Conservation (phyloP, 2,888 invertebrate genomes). For the Meteorus cinctellus region DNA sequence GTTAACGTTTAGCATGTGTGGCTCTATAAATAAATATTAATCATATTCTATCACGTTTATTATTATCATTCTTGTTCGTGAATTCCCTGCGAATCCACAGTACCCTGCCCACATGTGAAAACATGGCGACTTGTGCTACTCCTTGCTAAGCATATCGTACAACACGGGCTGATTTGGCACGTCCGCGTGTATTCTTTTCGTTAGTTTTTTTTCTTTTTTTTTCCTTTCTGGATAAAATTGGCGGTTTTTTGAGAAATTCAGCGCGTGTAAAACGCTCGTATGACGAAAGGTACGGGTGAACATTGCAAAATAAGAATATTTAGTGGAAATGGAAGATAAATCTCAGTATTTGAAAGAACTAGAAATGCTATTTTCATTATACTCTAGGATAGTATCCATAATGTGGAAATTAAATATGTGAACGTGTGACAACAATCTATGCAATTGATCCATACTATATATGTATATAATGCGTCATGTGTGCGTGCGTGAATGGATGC, state of each 20-base stretch:
- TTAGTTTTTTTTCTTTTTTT: conserved; percentile 19
- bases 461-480: no score
- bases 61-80: no score
- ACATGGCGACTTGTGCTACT: conserved; percentile 62
- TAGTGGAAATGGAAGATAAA: background rate
- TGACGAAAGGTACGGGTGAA: conserved; percentile 19
- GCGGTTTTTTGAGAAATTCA: background rate
- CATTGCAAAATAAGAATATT: background rate
- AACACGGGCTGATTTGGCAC: conserved; percentile 30
- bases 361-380: background rate
- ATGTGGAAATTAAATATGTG: no score
- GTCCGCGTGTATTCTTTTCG: conserved; percentile 36
- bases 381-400: no score
- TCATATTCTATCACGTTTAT: no score
- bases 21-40: no score
- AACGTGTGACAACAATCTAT: no score
- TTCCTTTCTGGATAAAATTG: background rate
- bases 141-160: conserved; percentile 49
- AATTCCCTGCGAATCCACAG: no score
- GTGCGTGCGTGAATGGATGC: no score
- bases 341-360: background rate
- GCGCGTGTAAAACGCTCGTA: conserved; percentile 2
- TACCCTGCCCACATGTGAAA: conserved; percentile 68
- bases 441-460: no score
- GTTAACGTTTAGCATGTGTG: no score